Percentiles rank a stretch among this genome's conserved stretches.
phyloP scores from a whole-genome alignment of 2,797 vertebrate species.

The Podarcis siculus region DNA sequence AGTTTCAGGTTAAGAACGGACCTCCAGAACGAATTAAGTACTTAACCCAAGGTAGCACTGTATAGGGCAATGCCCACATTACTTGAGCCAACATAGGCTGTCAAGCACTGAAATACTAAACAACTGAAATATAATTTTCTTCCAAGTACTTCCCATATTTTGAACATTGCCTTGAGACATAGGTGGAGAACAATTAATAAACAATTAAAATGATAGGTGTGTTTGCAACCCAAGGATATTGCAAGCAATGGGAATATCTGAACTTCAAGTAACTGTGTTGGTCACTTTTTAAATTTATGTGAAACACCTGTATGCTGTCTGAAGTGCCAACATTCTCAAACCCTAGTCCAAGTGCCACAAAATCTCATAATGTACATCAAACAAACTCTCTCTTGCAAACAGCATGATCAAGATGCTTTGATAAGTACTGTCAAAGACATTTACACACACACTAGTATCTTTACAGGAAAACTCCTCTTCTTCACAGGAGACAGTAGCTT shows the following conservation, averaged over 20 bases:
- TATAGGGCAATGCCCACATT: neutral
- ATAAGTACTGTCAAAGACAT: constrained; percentile 16
- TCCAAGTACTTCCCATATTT: neutral
- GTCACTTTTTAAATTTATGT: neutral
- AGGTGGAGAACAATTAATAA: too few relatives aligned
- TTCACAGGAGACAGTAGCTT: constrained; percentile 16
- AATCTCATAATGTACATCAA: neutral
- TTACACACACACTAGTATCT: neutral
- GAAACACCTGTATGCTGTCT: neutral
- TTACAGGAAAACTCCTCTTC: neutral
- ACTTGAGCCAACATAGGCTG: neutral
- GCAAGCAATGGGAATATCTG: neutral
- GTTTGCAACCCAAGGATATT: neutral
- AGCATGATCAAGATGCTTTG: constrained; percentile 7
- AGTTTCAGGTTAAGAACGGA: too few relatives aligned
- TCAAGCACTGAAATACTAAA: neutral
- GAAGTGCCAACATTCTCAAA: neutral
- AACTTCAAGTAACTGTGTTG: neutral
- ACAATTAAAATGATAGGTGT: too few relatives aligned
- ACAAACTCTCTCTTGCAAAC: neutral
- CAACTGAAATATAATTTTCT: neutral
- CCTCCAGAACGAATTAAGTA: too few relatives aligned
- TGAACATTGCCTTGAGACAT: neutral
- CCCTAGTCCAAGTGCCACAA: neutral
- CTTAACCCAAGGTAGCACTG: too few relatives aligned